phyloP scores from a whole-genome alignment of 1,140 invertebrate species.

The Aphelenchoides avenae region DNA sequence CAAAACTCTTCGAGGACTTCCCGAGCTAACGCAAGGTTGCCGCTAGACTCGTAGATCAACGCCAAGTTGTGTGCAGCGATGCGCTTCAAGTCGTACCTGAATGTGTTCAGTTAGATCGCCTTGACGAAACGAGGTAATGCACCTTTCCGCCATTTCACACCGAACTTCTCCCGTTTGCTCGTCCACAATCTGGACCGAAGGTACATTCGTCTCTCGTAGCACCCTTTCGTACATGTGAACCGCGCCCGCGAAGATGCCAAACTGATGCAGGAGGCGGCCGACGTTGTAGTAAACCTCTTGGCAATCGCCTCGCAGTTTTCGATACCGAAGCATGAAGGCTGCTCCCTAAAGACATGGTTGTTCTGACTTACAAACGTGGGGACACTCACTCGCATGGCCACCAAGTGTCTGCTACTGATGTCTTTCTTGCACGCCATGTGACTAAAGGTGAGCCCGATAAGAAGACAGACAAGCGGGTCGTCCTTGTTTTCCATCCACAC shows the following conservation, averaged over 20 bases:
- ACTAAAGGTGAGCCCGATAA: constrained; percentile 53
- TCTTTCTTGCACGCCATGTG: constrained; percentile 59
- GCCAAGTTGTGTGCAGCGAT: constrained; percentile 62
- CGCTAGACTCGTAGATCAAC: constrained; percentile 60
- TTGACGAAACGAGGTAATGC: neutral
- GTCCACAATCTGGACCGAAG: constrained; percentile 25
- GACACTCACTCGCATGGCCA: constrained; percentile 46
- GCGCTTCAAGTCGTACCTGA: constrained; percentile 46
- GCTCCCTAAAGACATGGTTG: constrained; percentile 35
- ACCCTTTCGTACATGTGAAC: constrained; percentile 53
- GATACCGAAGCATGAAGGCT: constrained; percentile 52
- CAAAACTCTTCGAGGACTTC: constrained; percentile 60
- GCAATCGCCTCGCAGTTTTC: constrained; percentile 24
- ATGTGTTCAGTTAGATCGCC: constrained; percentile 7
- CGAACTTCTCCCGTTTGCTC: constrained; percentile 30
- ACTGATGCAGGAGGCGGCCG: constrained; percentile 54
- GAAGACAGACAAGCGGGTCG: constrained; percentile 48
- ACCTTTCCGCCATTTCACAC: constrained; percentile 23
- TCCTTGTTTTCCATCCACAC: constrained; percentile 44
- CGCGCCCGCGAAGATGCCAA: constrained; percentile 48
- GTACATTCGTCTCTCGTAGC: constrained; percentile 29
- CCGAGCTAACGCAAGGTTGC: constrained; percentile 59
- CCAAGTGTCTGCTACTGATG: constrained; percentile 49
- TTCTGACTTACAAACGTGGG: neutral
- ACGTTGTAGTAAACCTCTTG: constrained; percentile 56